These are phyloP conservation scores for Corythaixoides concolor DNA, from an alignment of 2,113 vertebrate species.

Conservation along the genomic window DNA sequence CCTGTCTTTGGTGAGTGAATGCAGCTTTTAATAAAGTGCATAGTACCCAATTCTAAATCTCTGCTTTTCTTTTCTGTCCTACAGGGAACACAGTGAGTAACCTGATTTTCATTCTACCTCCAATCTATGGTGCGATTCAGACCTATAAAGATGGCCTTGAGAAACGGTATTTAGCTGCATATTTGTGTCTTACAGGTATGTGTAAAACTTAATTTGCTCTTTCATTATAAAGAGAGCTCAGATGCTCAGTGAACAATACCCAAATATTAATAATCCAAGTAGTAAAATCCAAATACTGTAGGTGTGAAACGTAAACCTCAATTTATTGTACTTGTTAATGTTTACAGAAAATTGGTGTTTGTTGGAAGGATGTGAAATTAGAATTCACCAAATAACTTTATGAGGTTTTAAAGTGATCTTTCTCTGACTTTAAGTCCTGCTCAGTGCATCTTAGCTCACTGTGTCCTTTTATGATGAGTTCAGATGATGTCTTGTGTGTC, in stretches of 20 bases:
- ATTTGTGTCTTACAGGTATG: constrained; percentile 92
- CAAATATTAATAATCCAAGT: not conserved
- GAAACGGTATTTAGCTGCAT: constrained; percentile 89
- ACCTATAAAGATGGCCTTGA: constrained; percentile 88
- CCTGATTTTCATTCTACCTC: constrained; percentile 98
- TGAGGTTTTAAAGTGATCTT: not conserved
- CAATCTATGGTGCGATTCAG: constrained; percentile 90
- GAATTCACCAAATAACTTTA: not conserved
- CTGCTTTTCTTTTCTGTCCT: constrained; percentile 39
- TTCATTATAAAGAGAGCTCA: not conserved
- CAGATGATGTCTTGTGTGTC: not conserved
- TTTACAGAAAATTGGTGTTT: not conserved
- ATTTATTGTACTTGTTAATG: not conserved
- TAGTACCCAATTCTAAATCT: not conserved
- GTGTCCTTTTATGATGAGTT: not conserved
- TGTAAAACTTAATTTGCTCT: constrained; percentile 8
- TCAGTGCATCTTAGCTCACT: not conserved
- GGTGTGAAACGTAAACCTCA: not conserved
- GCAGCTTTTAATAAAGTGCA: not conserved
- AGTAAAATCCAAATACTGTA: not conserved
- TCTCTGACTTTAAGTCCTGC: not conserved
- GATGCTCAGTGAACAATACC: not conserved
- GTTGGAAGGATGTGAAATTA: not conserved
- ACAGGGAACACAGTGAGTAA: constrained; percentile 99
- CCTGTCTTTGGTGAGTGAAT: not conserved